These are phyloP conservation scores for Phymatocera aterrima DNA, from an alignment of 2,888 invertebrate genomes.

Conservation along the genomic window DNA sequence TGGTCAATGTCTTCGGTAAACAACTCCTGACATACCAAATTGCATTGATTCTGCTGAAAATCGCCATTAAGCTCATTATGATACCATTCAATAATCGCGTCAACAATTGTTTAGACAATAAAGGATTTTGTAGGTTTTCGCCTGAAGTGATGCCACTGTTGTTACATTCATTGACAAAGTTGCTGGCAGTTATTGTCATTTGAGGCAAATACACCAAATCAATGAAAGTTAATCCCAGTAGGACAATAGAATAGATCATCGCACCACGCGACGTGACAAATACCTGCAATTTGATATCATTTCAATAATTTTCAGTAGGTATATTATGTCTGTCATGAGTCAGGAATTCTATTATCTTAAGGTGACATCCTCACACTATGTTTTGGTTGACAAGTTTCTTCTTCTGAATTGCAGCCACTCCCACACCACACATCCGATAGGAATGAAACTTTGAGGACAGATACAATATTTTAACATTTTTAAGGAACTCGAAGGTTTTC, in stretches of 20 bases:
- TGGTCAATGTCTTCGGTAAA: constrained; percentile 13
- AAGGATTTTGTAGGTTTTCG: neutral
- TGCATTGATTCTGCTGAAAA: constrained; percentile 22
- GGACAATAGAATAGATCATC: constrained; percentile 29
- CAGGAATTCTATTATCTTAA: too few relatives aligned
- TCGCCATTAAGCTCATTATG: constrained; percentile 16
- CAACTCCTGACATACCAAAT: neutral
- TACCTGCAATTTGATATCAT: constrained; percentile 14
- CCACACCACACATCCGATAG: neutral
- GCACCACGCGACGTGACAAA: constrained; percentile 18
- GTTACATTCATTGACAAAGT: neutral
- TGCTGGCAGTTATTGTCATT: constrained; percentile 18
- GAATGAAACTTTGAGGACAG: neutral
- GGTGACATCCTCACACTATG: too few relatives aligned
- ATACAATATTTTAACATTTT: too few relatives aligned
- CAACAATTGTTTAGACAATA: neutral
- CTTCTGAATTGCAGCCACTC: too few relatives aligned
- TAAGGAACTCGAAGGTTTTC: too few relatives aligned
- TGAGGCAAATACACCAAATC: constrained; percentile 33
- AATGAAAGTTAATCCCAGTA: constrained; percentile 16
- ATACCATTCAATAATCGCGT: constrained; percentile 28
- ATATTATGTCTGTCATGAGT: too few relatives aligned
- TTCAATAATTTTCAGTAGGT: neutral
- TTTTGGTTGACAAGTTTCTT: too few relatives aligned
- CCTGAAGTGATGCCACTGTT: neutral